phyloP scores from a whole-genome alignment of 1,140 invertebrate species.

The Drosophila mayri region DNA sequence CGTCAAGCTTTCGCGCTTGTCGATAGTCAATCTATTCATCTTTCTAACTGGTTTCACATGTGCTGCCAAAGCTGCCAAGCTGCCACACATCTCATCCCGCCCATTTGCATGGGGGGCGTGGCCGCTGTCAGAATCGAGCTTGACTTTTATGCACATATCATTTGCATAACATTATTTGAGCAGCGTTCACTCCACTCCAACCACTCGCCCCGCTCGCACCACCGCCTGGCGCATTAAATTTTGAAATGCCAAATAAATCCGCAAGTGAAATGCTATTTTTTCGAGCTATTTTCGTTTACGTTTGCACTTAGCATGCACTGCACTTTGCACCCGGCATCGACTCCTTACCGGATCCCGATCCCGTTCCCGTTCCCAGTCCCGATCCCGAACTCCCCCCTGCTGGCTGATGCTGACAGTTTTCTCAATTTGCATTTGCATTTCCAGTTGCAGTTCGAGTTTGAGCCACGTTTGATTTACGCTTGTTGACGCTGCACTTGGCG shows the following conservation, averaged over 20 bases:
- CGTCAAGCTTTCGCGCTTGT: conserved; percentile 77
- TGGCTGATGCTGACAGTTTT: conserved; percentile 67
- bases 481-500: conserved; percentile 67
- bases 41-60: conserved; percentile 82
- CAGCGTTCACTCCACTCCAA: conserved; percentile 20
- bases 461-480: conserved; percentile 72
- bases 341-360: conserved; percentile 4
- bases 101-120: conserved; percentile 26
- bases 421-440: conserved; percentile 75
- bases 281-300: conserved; percentile 68
- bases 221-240: conserved; percentile 70
- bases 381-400: background rate
- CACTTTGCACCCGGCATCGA: conserved; percentile 52
- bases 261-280: conserved; percentile 74
- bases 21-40: conserved; percentile 83
- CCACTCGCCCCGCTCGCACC: conserved; percentile 3
- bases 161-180: conserved; percentile 84
- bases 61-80: conserved; percentile 74
- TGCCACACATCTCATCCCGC: conserved; percentile 65
- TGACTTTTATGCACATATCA: conserved; percentile 84
- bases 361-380: background rate
- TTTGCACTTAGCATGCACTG: conserved; percentile 64
- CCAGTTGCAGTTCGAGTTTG: conserved; percentile 58
- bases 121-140: conserved; percentile 57
- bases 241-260: conserved; percentile 78